Evolutionary conservation across 2,888 invertebrate genomes (phyloP).

Genomic region (Scrobipalpa costella): DNA sequence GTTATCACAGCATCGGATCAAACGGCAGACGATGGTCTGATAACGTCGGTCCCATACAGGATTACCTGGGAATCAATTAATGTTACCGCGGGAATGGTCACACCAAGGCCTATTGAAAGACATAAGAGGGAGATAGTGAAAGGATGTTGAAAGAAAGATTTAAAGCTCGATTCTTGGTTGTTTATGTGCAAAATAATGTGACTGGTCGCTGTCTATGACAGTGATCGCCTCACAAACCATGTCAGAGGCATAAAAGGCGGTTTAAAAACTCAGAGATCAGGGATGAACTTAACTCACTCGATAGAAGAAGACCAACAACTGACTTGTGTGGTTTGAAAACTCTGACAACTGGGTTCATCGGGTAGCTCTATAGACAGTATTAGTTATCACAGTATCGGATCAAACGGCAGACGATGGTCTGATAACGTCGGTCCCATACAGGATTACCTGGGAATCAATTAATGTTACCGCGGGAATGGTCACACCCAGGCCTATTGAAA

Average conservation of each 20-base stretch:
- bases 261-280: too few species aligned
- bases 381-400: constrained; percentile 64
- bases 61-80: constrained; percentile 69
- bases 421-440: constrained; percentile 65
- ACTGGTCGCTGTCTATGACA: too few species aligned
- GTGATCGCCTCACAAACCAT: too few species aligned
- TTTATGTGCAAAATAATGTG: too few species aligned
- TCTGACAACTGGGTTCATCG: too few species aligned
- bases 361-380: too few species aligned
- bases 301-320: too few species aligned
- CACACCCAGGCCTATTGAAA: constrained; percentile 58
- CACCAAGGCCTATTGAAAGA: constrained; percentile 58
- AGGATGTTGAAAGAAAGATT: too few species aligned
- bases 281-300: too few species aligned
- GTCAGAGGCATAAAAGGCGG: too few species aligned
- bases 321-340: too few species aligned
- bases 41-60: constrained; percentile 64
- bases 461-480: constrained; percentile 55
- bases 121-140: constrained; percentile 32
- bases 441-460: constrained; percentile 69
- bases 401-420: constrained; percentile 55
- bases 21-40: constrained; percentile 57
- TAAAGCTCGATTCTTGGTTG: not conserved
- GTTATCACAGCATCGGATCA: constrained; percentile 62
- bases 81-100: constrained; percentile 54